Evolutionary conservation across 64 coral and sea anemone genomes (phyloP), one percentile per base, ranked within the genome.

Genomic region (Montipora efflorescens): DNA sequence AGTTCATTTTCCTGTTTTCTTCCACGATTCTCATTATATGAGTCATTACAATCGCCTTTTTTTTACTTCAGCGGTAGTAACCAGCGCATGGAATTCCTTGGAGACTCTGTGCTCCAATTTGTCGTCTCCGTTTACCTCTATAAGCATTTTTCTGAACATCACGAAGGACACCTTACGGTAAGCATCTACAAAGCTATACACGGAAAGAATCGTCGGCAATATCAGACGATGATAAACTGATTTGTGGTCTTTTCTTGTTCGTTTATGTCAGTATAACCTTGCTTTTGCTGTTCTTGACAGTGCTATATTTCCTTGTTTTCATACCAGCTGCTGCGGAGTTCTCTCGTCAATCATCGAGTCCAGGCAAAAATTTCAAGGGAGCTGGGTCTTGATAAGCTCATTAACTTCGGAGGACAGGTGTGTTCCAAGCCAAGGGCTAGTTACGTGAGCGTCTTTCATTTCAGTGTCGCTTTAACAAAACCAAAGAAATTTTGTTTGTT

Each of bases 81-180:
- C 66, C 98, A 99, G 69, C 92, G 98, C 10, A 92, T 99, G 94
- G 98, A 99, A 77, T 99, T 99, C 51, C 76, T 99, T 1, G 98
- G 98, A 25, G 98, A 99, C 78, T 99, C 98, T 72, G 91, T 99
- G 16, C 81, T 96, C 12, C 98, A 99, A 69, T 99, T 94, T 25
- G 98, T 99, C 4, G 89, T 99, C 14, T 96, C 98, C 5, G 92
- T 94, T 13, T 99, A 94, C 88, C 86, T 99, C 7, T 99, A 94
- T 48, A 90, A 77, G 57, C 95, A 99, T 59, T 99, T 99, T 64
- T 95, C 98, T 12, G 95, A 99, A n/a, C 98, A 99, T 70, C 98
- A 99, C 81, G 98, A 99, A 82, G 98, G 98, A 67, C 98, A 99
- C 47, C 74, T 99, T 16, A 99, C 98, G 84, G 97, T 98, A 91